phyloP scores from a whole-genome alignment of 1,140 invertebrate genomes.

The Eulimnadia texana region DNA sequence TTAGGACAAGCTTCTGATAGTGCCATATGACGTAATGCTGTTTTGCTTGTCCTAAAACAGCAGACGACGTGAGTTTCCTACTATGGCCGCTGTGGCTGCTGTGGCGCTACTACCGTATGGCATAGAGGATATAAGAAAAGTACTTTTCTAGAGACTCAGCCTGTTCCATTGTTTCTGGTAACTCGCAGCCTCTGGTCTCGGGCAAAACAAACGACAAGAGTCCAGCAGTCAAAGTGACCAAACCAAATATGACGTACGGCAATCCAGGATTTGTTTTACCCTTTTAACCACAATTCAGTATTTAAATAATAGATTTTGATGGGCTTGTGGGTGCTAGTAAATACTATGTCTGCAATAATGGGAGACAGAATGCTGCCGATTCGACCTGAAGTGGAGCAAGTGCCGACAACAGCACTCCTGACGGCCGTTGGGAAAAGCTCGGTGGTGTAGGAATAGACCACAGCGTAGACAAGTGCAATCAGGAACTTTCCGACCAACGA shows the following conservation, averaged over 20 bases:
- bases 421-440: slow-evolving; percentile 17
- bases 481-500: slow-evolving; percentile 32
- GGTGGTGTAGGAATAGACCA: slow-evolving; percentile 25
- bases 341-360: slow-evolving; percentile 11
- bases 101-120: no score
- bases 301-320: neutral
- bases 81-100: no score
- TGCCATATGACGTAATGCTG: no score
- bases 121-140: no score
- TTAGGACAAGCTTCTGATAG: no score
- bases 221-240: neutral
- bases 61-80: no score
- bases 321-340: neutral
- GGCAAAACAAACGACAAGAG: slow-evolving; percentile 1
- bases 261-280: neutral
- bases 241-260: slow-evolving; percentile 8
- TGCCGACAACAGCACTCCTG: slow-evolving; percentile 13
- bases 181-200: slow-evolving; percentile 3
- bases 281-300: neutral
- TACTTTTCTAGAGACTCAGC: neutral
- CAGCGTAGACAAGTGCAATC: slow-evolving; percentile 28
- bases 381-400: slow-evolving; percentile 4
- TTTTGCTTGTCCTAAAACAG: no score
- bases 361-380: slow-evolving; percentile 16
- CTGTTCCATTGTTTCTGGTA: slow-evolving; percentile 6